phyloP scores from a whole-genome alignment of 1,140 invertebrate genomes.

The Drosophila bocki region DNA sequence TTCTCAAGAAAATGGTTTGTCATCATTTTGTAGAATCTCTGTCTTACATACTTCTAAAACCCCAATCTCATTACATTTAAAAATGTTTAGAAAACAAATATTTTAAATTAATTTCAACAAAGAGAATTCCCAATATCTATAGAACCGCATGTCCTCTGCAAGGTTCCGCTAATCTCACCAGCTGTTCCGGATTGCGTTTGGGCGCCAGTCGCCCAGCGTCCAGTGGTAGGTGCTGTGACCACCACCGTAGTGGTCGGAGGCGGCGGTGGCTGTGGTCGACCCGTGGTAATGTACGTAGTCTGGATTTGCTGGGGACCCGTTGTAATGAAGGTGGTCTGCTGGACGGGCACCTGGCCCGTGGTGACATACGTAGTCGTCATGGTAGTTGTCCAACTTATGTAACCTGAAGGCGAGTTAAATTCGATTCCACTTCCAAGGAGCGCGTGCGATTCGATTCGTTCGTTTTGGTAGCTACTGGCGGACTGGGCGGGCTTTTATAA shows the following conservation, averaged over 20 bases:
- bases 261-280: conserved; percentile 13
- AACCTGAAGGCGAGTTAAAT: conserved; percentile 2
- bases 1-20: conserved; percentile 8
- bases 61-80: background rate
- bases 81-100: too few relatives aligned
- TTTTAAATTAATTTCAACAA: background rate
- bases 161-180: conserved; percentile 1
- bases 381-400: conserved; percentile 1
- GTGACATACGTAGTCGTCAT: conserved; percentile 60
- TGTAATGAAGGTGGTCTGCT: conserved; percentile 36
- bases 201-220: conserved; percentile 9
- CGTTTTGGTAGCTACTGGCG: conserved; percentile 23
- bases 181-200: conserved; percentile 24
- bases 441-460: conserved; percentile 27
- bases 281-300: conserved; percentile 39
- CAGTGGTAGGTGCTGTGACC: conserved; percentile 30
- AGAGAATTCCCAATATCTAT: background rate
- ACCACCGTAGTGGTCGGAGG: conserved; percentile 30
- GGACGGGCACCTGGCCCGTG: conserved; percentile 21
- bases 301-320: conserved; percentile 24
- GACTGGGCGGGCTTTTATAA: conserved; percentile 44
- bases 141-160: background rate
- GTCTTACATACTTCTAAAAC: background rate
- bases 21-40: background rate
- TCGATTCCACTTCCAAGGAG: conserved; percentile 3